Percentiles rank a stretch among this genome's conserved stretches.
Conservation (phyloP, 2,113 vertebrate species). For the Rutilus rutilus region DNA sequence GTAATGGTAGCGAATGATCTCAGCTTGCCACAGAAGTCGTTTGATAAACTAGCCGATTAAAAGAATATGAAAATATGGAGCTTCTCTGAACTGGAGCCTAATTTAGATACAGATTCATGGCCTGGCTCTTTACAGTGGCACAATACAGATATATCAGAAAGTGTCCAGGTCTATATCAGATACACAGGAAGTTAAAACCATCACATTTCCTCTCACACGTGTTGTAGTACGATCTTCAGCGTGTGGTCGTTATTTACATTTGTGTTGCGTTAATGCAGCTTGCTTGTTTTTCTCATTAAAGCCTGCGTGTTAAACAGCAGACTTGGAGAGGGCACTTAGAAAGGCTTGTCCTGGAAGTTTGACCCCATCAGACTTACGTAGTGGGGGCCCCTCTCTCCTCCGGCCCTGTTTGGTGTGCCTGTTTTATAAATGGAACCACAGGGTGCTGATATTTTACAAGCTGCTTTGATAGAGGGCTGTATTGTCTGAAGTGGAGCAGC, state of each 20-base stretch:
- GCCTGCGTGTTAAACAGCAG: slow-evolving; percentile 29
- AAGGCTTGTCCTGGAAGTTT: slow-evolving; percentile 17
- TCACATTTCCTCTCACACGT: background rate
- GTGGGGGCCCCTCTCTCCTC: slow-evolving; percentile 20
- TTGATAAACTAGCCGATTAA: background rate
- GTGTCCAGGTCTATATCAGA: background rate
- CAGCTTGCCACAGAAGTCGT: background rate
- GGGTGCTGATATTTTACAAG: slow-evolving; percentile 74
- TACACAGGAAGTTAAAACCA: background rate
- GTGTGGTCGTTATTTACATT: slow-evolving; percentile 31
- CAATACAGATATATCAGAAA: slow-evolving; percentile 30
- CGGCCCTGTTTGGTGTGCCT: slow-evolving; percentile 37
- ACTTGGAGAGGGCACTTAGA: background rate
- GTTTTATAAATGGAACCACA: slow-evolving; percentile 71
- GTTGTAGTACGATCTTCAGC: background rate
- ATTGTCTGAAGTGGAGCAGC: slow-evolving; percentile 65
- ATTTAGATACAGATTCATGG: background rate
- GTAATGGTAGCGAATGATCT: background rate
- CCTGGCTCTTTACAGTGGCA: background rate
- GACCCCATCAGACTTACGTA: slow-evolving; percentile 2
- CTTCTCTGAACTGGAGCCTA: background rate
- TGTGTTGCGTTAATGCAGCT: slow-evolving; percentile 15
- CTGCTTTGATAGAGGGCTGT: slow-evolving; percentile 68
- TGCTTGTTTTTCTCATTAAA: slow-evolving; percentile 45
- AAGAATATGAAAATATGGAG: background rate